Conservation (phyloP, 2,113 vertebrate genomes). For the Caranx melampygus region DNA sequence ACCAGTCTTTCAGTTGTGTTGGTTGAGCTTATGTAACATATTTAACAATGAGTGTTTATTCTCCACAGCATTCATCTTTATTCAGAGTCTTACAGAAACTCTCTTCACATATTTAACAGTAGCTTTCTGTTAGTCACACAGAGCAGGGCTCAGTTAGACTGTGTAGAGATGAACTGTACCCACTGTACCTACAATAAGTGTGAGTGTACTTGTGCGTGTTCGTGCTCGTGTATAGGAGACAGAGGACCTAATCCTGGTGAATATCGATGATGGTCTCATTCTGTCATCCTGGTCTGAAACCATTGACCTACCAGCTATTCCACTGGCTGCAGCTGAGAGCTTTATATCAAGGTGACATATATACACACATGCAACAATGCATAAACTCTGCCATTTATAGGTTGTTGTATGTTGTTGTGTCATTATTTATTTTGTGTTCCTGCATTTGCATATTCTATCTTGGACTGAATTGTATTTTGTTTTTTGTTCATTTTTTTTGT, state of each 20-base stretch:
- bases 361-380: not conserved
- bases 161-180: conserved; percentile 33
- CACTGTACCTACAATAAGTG: conserved; percentile 14
- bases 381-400: not conserved
- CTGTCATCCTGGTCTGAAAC: conserved; percentile 75
- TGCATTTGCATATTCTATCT: no score
- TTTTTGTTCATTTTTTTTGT: not conserved
- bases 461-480: no score
- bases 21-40: not conserved
- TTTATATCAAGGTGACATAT: conserved; percentile 88
- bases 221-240: conserved; percentile 85
- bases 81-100: conserved; percentile 32
- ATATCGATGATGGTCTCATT: conserved; percentile 90
- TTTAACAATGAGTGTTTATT: conserved; percentile 37
- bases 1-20: not conserved
- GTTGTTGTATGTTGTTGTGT: no score
- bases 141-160: conserved; percentile 29
- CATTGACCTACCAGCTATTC: conserved; percentile 85
- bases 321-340: conserved; percentile 85
- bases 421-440: not conserved
- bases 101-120: conserved; percentile 49
- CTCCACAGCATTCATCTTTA: conserved; percentile 42
- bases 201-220: conserved; percentile 13
- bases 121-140: conserved; percentile 35
- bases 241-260: conserved; percentile 92